Percentiles rank a stretch among this genome's conserved stretches.
Evolutionary conservation across 2,113 vertebrate species (phyloP).

Genomic region (Brachypodius melanocephalos): DNA sequence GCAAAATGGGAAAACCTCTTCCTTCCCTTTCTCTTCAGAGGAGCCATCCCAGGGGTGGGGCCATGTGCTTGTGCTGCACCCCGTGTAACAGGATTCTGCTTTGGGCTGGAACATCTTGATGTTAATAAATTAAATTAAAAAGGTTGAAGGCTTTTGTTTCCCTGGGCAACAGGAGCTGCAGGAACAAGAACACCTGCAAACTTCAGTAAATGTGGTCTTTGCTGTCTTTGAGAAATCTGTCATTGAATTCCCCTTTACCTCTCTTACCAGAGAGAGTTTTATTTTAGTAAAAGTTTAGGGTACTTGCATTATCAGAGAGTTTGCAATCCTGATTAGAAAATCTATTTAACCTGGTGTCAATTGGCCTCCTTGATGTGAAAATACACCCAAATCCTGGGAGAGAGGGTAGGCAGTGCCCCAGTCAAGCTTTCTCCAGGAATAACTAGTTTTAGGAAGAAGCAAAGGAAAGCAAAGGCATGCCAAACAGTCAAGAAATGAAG

Average conservation of each 20-base stretch:
- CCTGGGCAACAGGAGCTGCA: neutral
- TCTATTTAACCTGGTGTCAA: constrained; percentile 58
- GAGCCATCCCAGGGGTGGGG: too few species aligned
- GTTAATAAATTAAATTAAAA: neutral
- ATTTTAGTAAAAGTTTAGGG: neutral
- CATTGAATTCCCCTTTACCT: constrained; percentile 49
- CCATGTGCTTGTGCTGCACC: neutral
- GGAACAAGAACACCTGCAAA: neutral
- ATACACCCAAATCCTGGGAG: neutral
- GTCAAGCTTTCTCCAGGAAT: neutral
- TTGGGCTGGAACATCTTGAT: neutral
- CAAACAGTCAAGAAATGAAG: neutral
- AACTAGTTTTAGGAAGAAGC: neutral
- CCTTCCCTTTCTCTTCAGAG: neutral
- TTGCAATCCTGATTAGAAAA: constrained; percentile 55
- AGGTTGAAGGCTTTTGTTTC: neutral
- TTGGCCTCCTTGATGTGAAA: constrained; percentile 54
- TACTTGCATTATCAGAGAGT: constrained; percentile 8
- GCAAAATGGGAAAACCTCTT: neutral
- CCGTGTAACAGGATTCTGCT: neutral
- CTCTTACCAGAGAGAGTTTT: neutral
- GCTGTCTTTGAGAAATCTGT: neutral
- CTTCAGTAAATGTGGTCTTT: neutral
- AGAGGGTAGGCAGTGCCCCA: neutral
- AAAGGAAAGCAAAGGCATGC: neutral